These are phyloP conservation scores for Girardia tigrina DNA, from an alignment of 2,888 invertebrate genomes.

Conservation along the genomic window DNA sequence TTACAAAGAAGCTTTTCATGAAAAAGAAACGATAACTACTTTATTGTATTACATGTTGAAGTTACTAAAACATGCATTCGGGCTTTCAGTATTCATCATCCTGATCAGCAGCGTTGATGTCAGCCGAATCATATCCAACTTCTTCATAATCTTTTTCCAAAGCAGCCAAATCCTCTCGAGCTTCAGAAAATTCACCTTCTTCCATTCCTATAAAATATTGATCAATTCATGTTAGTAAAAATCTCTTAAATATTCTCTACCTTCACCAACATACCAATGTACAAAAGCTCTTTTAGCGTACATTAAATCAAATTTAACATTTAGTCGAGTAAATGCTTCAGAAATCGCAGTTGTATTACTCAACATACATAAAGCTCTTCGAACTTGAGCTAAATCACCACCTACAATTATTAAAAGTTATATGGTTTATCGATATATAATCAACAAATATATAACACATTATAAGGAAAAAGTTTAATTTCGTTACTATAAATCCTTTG, in stretches of 20 bases:
- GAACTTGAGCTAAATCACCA: slow-evolving; percentile 55
- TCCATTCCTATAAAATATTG: slow-evolving; percentile 56
- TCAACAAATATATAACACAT: no score
- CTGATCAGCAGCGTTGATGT: not conserved
- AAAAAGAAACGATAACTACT: not conserved
- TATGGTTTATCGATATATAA: no score
- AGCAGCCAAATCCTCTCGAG: slow-evolving; percentile 66
- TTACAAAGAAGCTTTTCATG: no score
- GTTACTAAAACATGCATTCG: not conserved
- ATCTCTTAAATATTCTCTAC: no score
- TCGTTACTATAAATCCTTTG: no score
- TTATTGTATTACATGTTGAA: not conserved
- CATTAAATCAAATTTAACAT: slow-evolving; percentile 60
- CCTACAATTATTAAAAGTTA: no score
- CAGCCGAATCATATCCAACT: slow-evolving; percentile 3
- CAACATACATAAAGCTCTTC: slow-evolving; percentile 70
- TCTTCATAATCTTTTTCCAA: no score
- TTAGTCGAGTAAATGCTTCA: slow-evolving; percentile 68
- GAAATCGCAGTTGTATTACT: slow-evolving; percentile 80
- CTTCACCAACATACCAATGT: slow-evolving; percentile 68
- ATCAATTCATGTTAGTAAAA: no score
- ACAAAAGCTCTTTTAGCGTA: slow-evolving; percentile 70
- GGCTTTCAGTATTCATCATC: slow-evolving; percentile 13
- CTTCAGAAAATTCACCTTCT: slow-evolving; percentile 71
- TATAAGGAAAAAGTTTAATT: no score